Evolutionary conservation across 2,797 vertebrate species (phyloP).

Genomic region (Morus bassanus): DNA sequence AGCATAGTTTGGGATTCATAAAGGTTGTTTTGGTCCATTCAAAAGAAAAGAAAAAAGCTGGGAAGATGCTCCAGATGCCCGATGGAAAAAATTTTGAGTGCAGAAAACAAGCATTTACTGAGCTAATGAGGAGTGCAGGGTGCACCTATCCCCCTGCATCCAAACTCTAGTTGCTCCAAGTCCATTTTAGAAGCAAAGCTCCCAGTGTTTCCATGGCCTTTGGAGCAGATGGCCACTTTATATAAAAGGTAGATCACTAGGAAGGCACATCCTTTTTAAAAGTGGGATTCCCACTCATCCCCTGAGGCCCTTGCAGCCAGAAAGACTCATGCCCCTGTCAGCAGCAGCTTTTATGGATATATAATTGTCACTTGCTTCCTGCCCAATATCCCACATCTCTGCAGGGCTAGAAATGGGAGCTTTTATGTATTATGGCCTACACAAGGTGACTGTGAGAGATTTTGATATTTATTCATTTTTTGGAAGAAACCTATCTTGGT

Average conservation of each 20-base stretch:
- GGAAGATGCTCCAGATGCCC: neutral
- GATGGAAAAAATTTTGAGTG: neutral
- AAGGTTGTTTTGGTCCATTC: neutral
- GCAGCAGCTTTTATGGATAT: neutral
- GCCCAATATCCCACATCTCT: neutral
- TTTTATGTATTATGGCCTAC: neutral
- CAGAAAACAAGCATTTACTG: neutral
- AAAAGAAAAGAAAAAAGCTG: neutral
- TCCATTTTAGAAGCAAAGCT: neutral
- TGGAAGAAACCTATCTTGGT: neutral
- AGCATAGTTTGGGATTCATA: neutral
- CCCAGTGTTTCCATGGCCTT: neutral
- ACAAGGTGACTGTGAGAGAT: neutral
- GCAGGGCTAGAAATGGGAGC: neutral
- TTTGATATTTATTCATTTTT: neutral
- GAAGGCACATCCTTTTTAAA: neutral
- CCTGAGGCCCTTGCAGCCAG: neutral
- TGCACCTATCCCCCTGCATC: accelerated
- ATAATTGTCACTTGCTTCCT: neutral
- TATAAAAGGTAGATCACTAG: neutral
- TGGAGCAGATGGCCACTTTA: neutral
- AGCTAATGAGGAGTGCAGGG: neutral
- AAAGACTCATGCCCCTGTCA: neutral
- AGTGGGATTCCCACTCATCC: neutral
- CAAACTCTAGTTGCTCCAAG: neutral